Evolutionary conservation across 2,888 invertebrate genomes (phyloP).

Genomic region (Agonopterix heracliana): DNA sequence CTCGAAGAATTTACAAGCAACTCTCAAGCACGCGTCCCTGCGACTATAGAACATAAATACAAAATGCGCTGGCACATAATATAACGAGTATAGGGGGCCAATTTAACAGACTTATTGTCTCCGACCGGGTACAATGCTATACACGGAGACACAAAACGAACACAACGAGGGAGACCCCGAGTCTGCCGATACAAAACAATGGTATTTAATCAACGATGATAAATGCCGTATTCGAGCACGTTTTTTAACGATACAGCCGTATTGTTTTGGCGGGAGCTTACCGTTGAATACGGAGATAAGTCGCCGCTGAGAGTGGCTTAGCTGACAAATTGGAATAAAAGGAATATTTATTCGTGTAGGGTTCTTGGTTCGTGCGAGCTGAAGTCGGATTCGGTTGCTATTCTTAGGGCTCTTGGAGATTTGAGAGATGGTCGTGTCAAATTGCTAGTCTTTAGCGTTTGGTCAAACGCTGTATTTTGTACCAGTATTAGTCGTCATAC

Average conservation of each 20-base stretch:
- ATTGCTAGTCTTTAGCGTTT: no score
- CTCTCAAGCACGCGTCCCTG: slow-evolving; percentile 36
- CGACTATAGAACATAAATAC: slow-evolving; percentile 43
- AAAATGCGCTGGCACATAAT: slow-evolving; percentile 36
- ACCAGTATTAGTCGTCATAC: no score
- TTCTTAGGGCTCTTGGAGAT: no score
- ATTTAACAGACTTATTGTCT: slow-evolving; percentile 77
- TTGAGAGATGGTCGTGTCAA: no score
- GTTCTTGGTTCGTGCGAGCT: not conserved
- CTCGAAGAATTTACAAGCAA: slow-evolving; percentile 45
- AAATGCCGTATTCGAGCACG: slow-evolving; percentile 74
- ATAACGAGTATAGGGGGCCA: slow-evolving; percentile 64
- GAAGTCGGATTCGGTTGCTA: not conserved
- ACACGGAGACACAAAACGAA: slow-evolving; percentile 62
- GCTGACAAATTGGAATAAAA: slow-evolving; percentile 77
- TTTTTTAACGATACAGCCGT: slow-evolving; percentile 74
- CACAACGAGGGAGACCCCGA: slow-evolving; percentile 58
- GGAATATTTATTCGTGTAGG: slow-evolving; percentile 70
- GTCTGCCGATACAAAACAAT: slow-evolving; percentile 73
- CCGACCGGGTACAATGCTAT: slow-evolving; percentile 67
- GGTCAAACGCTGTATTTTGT: no score
- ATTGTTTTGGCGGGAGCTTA: slow-evolving; percentile 75
- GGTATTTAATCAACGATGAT: slow-evolving; percentile 77
- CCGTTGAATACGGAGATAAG: slow-evolving; percentile 71
- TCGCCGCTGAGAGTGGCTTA: slow-evolving; percentile 72